Percentiles rank a stretch among this genome's conserved stretches.
Conservation (phyloP, 2,888 invertebrate species). For the Odontomyia ornata region DNA sequence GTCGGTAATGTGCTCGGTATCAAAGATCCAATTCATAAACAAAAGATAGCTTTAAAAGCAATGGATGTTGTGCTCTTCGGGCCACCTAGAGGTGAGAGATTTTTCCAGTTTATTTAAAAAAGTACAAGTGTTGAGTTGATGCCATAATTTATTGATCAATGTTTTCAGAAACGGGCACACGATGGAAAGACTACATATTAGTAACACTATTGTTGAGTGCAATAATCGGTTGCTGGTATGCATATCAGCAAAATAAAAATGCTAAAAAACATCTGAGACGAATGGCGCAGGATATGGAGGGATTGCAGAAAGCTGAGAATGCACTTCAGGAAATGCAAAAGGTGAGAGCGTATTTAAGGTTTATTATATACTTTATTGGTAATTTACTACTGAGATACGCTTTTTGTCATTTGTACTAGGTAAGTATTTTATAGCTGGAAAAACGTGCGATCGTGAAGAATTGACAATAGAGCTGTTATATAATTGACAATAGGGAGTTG, state of each 20-base stretch:
- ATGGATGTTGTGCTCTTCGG: constrained; percentile 99
- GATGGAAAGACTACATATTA: constrained; percentile 90
- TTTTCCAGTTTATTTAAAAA: neutral
- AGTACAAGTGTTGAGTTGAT: neutral
- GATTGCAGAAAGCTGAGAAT: constrained; percentile 87
- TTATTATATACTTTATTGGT: too few species aligned
- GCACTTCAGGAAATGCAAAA: constrained; percentile 86
- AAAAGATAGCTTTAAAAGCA: constrained; percentile 96
- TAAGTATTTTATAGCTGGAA: too few species aligned
- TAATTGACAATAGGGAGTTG: too few species aligned
- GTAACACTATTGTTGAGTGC: constrained; percentile 85
- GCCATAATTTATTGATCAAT: too few species aligned
- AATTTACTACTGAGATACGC: too few species aligned
- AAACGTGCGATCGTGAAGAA: too few species aligned
- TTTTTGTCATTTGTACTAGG: too few species aligned
- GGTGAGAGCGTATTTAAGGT: constrained; percentile 56
- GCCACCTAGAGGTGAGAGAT: constrained; percentile 86
- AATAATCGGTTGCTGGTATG: constrained; percentile 90
- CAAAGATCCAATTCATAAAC: constrained; percentile 97
- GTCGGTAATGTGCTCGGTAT: constrained; percentile 88
- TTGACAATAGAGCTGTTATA: too few species aligned
- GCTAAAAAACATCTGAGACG: constrained; percentile 85
- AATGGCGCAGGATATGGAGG: constrained; percentile 95
- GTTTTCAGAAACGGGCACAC: constrained; percentile 74
- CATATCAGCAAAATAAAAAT: constrained; percentile 87